A percentile compares a stretch with the other conserved stretches of the same genome.
These are phyloP conservation scores for Rhogogaster chlorosoma DNA, from an alignment of 2,888 invertebrate genomes.

Conservation along the genomic window DNA sequence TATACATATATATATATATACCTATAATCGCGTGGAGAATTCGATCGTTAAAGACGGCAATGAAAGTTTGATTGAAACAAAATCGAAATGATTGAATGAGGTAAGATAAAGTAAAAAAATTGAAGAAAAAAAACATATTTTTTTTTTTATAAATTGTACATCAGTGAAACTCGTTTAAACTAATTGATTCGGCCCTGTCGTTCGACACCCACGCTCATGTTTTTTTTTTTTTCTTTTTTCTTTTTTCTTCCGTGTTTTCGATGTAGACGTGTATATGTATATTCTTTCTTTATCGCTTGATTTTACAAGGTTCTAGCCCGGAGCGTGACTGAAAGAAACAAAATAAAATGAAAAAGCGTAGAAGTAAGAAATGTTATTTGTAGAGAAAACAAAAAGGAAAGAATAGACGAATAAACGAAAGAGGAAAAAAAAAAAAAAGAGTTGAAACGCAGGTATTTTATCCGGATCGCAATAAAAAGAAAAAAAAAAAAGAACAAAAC, in stretches of 20 bases:
- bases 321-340: not conserved
- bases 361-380: not conserved
- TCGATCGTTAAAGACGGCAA: not conserved
- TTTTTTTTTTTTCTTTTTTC: not conserved
- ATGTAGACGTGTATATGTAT: not conserved
- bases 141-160: too few relatives aligned
- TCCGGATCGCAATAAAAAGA: not conserved
- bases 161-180: constrained; percentile 5
- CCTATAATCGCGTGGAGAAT: not conserved
- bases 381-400: not conserved
- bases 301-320: not conserved
- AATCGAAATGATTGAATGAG: not conserved
- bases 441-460: not conserved
- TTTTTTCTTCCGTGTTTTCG: not conserved
- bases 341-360: not conserved
- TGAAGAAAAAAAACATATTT: not conserved
- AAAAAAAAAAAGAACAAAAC: not conserved
- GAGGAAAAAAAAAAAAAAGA: not conserved
- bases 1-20: too few relatives aligned
- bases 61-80: not conserved
- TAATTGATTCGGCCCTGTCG: constrained; percentile 1
- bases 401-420: not conserved
- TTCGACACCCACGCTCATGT: not conserved
- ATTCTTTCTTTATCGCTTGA: not conserved
- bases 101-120: not conserved